Conservation (phyloP, 2,888 invertebrate genomes). For the Danaus chrysippus region DNA sequence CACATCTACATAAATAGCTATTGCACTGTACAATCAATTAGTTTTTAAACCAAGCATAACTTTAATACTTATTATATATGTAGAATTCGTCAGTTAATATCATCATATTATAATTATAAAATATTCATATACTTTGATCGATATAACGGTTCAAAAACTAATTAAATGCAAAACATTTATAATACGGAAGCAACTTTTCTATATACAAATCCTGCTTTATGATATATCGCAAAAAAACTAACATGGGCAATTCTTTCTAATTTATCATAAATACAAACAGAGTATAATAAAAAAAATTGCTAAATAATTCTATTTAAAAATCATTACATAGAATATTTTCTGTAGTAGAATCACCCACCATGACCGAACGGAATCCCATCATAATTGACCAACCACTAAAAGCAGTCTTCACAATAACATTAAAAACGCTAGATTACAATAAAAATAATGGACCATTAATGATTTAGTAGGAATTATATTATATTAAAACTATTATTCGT, state of each 20-base stretch:
- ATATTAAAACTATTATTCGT: constrained; percentile 14
- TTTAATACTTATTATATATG: neutral
- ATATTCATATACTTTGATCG: constrained; percentile 1
- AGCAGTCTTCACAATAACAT: constrained; percentile 68
- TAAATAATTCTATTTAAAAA: neutral
- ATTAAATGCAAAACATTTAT: constrained; percentile 11
- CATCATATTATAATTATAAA: neutral
- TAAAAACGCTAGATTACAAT: constrained; percentile 57
- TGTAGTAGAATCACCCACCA: constrained; percentile 36
- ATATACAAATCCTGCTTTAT: constrained; percentile 28
- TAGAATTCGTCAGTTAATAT: neutral
- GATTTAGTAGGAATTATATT: constrained; percentile 67
- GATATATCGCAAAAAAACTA: constrained; percentile 28
- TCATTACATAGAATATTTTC: neutral
- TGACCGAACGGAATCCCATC: constrained; percentile 41
- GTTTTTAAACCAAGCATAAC: neutral
- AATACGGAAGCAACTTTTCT: constrained; percentile 15
- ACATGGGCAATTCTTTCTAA: constrained; percentile 22
- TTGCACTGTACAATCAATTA: constrained; percentile 21
- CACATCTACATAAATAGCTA: constrained; percentile 19
- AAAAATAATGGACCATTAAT: constrained; percentile 76
- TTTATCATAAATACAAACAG: neutral
- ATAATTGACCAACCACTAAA: constrained; percentile 74
- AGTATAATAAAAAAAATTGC: neutral
- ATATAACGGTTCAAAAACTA: constrained; percentile 11